Evolutionary conservation across 2,797 vertebrate species (phyloP).

Genomic region (Nyctibius grandis): DNA sequence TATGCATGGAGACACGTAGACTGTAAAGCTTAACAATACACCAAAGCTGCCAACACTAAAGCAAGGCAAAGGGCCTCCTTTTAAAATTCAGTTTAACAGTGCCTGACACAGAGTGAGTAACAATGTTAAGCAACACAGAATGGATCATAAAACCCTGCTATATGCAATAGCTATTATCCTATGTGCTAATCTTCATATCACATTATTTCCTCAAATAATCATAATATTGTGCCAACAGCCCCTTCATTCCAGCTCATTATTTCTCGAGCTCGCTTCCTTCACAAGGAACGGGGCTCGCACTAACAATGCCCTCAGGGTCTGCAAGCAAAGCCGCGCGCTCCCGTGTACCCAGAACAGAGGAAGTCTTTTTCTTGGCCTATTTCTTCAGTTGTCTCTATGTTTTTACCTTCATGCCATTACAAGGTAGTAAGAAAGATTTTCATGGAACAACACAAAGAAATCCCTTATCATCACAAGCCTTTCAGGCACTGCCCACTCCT

Average conservation of each 20-base stretch:
- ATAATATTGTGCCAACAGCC: conserved; percentile 60
- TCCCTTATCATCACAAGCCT: not conserved
- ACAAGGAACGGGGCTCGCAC: not conserved
- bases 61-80: conserved; percentile 46
- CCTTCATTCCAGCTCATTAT: conserved; percentile 35
- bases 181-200: conserved; percentile 55
- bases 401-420: not conserved
- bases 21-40: conserved; percentile 51
- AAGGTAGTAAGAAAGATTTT: not conserved
- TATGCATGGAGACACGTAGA: conserved; percentile 40
- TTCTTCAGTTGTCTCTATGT: not conserved
- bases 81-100: conserved; percentile 59
- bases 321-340: not conserved
- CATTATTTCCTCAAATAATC: conserved; percentile 65
- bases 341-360: not conserved
- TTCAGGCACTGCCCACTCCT: not conserved
- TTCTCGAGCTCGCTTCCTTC: conserved; percentile 23
- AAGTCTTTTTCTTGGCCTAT: not conserved
- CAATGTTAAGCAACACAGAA: conserved; percentile 54
- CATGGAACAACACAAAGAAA: not conserved
- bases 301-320: conserved; percentile 47
- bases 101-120: conserved; percentile 56
- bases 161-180: conserved; percentile 56
- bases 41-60: conserved; percentile 17
- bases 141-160: conserved; percentile 50